phyloP scores from a whole-genome alignment of 2,888 invertebrate species.

The Bembecia ichneumoniformis region DNA sequence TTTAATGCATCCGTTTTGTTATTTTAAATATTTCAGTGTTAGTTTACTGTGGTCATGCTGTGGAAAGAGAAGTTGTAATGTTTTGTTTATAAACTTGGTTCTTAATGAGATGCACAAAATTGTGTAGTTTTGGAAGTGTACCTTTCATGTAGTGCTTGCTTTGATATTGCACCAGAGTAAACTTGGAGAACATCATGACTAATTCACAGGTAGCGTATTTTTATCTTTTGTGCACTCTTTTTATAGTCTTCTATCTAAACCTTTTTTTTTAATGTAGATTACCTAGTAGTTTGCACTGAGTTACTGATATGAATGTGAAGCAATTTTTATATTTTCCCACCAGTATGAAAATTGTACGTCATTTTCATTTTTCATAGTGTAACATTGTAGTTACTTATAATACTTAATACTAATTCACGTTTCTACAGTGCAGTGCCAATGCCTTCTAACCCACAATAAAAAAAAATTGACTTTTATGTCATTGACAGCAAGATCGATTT shows the following conservation, averaged over 20 bases:
- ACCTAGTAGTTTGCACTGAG: no score
- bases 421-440: no score
- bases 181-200: conserved; percentile 65
- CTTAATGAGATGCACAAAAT: conserved; percentile 61
- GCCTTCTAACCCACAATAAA: no score
- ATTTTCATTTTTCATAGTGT: no score
- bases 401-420: no score
- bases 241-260: conserved; percentile 14
- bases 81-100: conserved; percentile 56
- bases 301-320: no score
- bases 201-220: conserved; percentile 72
- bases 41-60: conserved; percentile 59
- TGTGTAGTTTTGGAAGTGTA: conserved; percentile 52
- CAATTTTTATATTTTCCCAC: no score
- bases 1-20: conserved; percentile 54
- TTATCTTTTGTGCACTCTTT: conserved; percentile 31
- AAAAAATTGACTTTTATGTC: no score
- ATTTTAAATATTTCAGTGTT: conserved; percentile 64
- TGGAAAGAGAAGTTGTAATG: conserved; percentile 42
- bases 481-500: no score
- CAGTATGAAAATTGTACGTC: no score
- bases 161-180: conserved; percentile 55
- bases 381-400: no score
- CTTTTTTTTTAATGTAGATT: no score
- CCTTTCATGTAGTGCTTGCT: conserved; percentile 64